Base-by-base conservation (phyloP, 2,888 invertebrate species). In the Idaea biselata region DNA sequence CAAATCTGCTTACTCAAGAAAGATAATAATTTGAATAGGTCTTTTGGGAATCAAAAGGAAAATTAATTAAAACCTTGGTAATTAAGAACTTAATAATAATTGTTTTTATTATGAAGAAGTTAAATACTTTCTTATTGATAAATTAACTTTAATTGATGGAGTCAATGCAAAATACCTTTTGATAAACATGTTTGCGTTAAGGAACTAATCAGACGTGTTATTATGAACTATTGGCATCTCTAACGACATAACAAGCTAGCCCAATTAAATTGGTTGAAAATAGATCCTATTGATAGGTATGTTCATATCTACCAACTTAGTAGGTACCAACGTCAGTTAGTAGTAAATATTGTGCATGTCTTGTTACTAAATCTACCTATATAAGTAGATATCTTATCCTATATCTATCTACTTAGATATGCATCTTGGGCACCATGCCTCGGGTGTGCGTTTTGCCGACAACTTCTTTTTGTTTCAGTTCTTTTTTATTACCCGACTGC, bases 151-250 rank as follows among this genome's bases (percentile, higher is more conserved):
- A 44, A 44, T 44, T 44, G 44, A 44, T 14, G 44, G 14, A 44
- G 14, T 11, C 44, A 44, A 44, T 8, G 14, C 44, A 44, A 60
- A 66, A 64, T 55, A 65, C 55, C 61, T 61, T n/a, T 58, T 14
- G 55, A 66, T 66, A 58, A 55, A 69, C 66, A 64, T 73, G 69
- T 73, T 73, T 71, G 33, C 63, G 60, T 64, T 63, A 59, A 63
- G 67, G 71, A 73, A 73, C 67, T 70, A 64, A 64, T 65, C 63
- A 31, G 58, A 32, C 54, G 62, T 74, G 70, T 77, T 78, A 67
- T 73, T 73, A 62, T 77, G 75, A 75, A 68, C 73, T 73, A 5
- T 68, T 71, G 73, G 70, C 71, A 68, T 64, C 55, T 62, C 61
- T 60, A 61, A 44, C 57, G 14, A 14, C 44, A 44, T 60, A 54